Conservation (phyloP, 2,888 invertebrate genomes). For the Aphidoletes aphidimyza region DNA sequence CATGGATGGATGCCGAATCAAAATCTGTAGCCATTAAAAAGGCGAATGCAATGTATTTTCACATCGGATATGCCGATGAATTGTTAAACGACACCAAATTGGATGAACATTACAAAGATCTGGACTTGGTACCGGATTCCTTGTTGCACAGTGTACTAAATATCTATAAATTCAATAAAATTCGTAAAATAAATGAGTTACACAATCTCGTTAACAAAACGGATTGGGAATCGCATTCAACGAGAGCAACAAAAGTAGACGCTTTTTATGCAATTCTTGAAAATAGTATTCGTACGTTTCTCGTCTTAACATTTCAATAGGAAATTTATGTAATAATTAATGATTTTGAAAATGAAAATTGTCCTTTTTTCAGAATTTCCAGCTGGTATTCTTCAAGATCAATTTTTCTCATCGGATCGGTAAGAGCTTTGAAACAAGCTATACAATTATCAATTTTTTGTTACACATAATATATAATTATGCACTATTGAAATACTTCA, state of each 20-base stretch:
- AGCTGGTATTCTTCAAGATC: conserved; percentile 91
- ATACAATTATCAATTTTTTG: not conserved
- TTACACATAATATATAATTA: not conserved
- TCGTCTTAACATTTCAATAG: not conserved
- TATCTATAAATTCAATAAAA: conserved; percentile 81
- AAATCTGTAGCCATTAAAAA: conserved; percentile 80
- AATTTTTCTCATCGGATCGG: conserved; percentile 88
- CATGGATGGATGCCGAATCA: conserved; percentile 94
- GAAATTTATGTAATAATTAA: too few relatives aligned
- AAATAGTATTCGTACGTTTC: conserved; percentile 79
- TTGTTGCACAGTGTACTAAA: conserved; percentile 82
- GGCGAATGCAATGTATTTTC: conserved; percentile 83
- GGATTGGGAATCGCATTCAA: conserved; percentile 83
- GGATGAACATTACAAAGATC: conserved; percentile 80
- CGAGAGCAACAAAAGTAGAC: conserved; percentile 80
- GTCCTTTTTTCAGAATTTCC: conserved; percentile 95
- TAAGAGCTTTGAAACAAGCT: not conserved
- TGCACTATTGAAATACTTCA: not conserved
- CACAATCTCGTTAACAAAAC: conserved; percentile 84
- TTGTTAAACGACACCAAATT: conserved; percentile 84
- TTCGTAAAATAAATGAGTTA: conserved; percentile 80
- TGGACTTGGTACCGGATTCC: conserved; percentile 76
- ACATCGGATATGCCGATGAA: conserved; percentile 93
- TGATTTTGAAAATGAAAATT: too few relatives aligned
- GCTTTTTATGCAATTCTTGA: conserved; percentile 82